Conservation (phyloP, 2,888 invertebrate genomes). For the Pseudolycoriella hygida region DNA sequence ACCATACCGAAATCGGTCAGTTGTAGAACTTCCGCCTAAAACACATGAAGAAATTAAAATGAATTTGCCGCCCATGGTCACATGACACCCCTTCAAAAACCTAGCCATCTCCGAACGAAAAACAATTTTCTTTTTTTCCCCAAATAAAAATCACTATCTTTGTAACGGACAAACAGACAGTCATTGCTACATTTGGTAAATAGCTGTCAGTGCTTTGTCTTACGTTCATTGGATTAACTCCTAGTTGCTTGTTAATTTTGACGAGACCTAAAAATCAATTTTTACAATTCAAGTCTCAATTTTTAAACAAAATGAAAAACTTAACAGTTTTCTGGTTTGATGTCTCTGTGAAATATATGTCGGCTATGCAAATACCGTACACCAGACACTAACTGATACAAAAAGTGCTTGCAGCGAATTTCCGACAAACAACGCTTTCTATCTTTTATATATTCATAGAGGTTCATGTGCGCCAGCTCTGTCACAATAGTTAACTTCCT, state of each 20-base stretch:
- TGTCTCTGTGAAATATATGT: conserved; percentile 46
- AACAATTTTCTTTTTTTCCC: no score
- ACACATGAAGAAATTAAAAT: conserved; percentile 2
- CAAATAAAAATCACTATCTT: no score
- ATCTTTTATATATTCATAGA: conserved; percentile 42
- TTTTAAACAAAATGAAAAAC: no score
- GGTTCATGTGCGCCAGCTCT: conserved; percentile 51
- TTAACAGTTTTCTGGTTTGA: conserved; percentile 50
- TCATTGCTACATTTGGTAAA: no score
- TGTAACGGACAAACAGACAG: no score
- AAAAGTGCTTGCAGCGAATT: conserved; percentile 33
- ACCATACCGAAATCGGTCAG: conserved; percentile 15
- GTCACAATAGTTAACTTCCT: conserved; percentile 42
- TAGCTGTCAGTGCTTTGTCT: no score
- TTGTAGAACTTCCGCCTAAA: conserved; percentile 11
- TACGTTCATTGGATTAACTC: conserved; percentile 4
- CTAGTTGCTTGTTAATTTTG: conserved; percentile 26
- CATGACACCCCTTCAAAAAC: no score
- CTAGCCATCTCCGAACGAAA: no score
- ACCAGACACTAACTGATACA: conserved; percentile 42
- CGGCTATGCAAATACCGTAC: conserved; percentile 42
- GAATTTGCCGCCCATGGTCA: no score
- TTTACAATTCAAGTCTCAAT: no score
- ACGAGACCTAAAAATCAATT: conserved; percentile 15
- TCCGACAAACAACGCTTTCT: conserved; percentile 34